A percentile compares a stretch with the other conserved stretches of the same genome.
Conservation (phyloP, 2,113 vertebrate species). For the Neogale vison region DNA sequence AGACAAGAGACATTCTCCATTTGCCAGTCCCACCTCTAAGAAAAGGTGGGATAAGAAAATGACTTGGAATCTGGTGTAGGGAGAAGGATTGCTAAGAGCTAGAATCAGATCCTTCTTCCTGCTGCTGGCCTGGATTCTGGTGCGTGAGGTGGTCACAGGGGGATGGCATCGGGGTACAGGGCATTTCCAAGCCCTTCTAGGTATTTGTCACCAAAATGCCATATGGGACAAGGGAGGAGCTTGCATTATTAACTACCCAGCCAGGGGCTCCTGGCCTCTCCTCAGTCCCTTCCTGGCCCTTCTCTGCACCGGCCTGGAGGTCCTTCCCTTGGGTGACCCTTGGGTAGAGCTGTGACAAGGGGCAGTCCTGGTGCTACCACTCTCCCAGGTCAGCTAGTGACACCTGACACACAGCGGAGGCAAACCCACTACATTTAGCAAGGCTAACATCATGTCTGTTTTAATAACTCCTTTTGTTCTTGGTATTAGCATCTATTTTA, state of each 20-base stretch:
- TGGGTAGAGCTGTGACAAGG: neutral
- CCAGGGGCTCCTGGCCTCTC: neutral
- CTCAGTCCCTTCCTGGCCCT: no score
- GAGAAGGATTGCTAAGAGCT: neutral
- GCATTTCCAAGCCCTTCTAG: neutral
- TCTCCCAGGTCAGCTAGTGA: neutral
- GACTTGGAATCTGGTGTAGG: neutral
- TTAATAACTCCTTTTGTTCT: neutral
- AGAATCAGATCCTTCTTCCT: neutral
- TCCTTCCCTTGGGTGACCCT: neutral
- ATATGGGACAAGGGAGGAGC: neutral
- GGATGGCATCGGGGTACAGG: neutral
- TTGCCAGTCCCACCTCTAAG: neutral
- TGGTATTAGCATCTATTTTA: slow-evolving; percentile 33
- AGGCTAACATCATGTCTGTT: neutral
- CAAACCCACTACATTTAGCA: neutral
- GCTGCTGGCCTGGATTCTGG: neutral
- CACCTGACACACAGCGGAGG: neutral
- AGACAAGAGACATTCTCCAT: slow-evolving; percentile 49
- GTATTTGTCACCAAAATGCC: neutral
- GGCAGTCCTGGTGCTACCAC: neutral
- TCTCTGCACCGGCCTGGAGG: neutral
- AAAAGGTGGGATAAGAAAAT: neutral
- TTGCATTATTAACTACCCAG: no score
- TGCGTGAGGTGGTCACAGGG: neutral